These are phyloP conservation scores for Griposia aprilina DNA, from an alignment of 2,888 invertebrate species.

Conservation along the genomic window DNA sequence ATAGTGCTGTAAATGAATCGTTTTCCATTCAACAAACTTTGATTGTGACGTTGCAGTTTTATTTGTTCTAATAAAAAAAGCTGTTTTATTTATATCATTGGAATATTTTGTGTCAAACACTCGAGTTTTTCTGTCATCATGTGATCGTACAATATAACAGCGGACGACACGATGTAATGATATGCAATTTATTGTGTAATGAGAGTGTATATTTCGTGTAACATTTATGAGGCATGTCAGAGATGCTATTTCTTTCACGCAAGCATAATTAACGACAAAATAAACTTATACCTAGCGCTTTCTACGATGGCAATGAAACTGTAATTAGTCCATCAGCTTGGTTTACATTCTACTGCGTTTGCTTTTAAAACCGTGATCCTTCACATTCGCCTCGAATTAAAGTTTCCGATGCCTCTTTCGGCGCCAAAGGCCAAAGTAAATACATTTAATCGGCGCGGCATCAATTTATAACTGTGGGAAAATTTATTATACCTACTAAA, in stretches of 20 bases:
- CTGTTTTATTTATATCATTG: conserved; percentile 28
- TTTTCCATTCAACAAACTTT: conserved; percentile 50
- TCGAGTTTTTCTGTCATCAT: conserved; percentile 67
- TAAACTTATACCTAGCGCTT: conserved; percentile 18
- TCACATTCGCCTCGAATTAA: conserved; percentile 38
- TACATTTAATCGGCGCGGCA: conserved; percentile 25
- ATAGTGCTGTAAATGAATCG: conserved; percentile 42
- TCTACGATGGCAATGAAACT: conserved; percentile 36
- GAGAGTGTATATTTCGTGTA: conserved; percentile 57
- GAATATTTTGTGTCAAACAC: conserved; percentile 23
- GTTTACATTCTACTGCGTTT: conserved; percentile 27
- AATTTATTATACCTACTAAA: conserved; percentile 17
- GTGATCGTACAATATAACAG: conserved; percentile 66
- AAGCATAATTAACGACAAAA: conserved; percentile 14
- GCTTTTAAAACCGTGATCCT: conserved; percentile 38
- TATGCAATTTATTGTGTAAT: conserved; percentile 68
- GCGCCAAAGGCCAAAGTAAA: conserved; percentile 53
- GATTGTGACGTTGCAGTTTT: conserved; percentile 26
- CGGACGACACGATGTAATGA: conserved; percentile 74
- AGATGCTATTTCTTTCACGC: conserved; percentile 23
- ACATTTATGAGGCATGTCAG: conserved; percentile 48
- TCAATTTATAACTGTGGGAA: conserved; percentile 29
- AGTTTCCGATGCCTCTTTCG: conserved; percentile 55
- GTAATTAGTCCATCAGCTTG: conserved; percentile 33
- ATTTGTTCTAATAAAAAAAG: conserved; percentile 8